These are phyloP conservation scores for Elephantulus edwardii DNA, from an alignment of 2,113 vertebrate genomes.

Conservation along the genomic window DNA sequence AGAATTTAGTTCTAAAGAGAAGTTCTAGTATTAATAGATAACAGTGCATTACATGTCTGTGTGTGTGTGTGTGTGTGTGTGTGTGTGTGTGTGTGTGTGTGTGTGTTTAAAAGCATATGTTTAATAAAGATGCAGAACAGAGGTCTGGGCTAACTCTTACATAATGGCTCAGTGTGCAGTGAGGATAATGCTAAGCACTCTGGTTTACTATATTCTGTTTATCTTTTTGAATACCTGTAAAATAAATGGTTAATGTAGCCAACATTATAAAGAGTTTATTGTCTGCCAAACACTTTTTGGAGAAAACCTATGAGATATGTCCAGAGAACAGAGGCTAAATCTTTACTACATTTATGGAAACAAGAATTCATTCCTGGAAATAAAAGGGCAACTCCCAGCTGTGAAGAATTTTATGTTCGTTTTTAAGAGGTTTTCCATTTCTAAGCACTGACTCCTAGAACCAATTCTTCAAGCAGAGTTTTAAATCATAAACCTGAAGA, in stretches of 20 bases:
- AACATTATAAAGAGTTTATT: conserved; percentile 48
- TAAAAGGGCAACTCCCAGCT: conserved; percentile 41
- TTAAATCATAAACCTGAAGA: conserved; percentile 44
- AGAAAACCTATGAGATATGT: conserved; percentile 45
- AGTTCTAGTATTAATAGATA: too few species aligned
- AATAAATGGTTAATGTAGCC: conserved; percentile 47
- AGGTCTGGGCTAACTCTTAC: conserved; percentile 5
- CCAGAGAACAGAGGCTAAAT: conserved; percentile 30
- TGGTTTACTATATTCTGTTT: conserved; percentile 56
- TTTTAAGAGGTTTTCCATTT: conserved; percentile 48
- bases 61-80: not conserved
- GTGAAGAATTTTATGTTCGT: conserved; percentile 53
- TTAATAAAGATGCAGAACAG: conserved; percentile 55
- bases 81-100: conserved; percentile 10
- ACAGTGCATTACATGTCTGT: too few species aligned
- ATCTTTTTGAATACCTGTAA: conserved; percentile 60
- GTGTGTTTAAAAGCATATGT: conserved; percentile 35
- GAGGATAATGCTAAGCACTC: conserved; percentile 45
- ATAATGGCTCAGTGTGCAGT: conserved; percentile 48
- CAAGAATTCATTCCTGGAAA: conserved; percentile 53
- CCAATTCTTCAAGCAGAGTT: conserved; percentile 25
- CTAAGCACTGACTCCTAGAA: conserved; percentile 2
- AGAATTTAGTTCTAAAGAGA: conserved; percentile 37
- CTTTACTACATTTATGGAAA: conserved; percentile 53
- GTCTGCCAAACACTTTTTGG: conserved; percentile 21